Evolutionary conservation across 1,140 invertebrate species (phyloP).

Genomic region (Ceratina calcarata): DNA sequence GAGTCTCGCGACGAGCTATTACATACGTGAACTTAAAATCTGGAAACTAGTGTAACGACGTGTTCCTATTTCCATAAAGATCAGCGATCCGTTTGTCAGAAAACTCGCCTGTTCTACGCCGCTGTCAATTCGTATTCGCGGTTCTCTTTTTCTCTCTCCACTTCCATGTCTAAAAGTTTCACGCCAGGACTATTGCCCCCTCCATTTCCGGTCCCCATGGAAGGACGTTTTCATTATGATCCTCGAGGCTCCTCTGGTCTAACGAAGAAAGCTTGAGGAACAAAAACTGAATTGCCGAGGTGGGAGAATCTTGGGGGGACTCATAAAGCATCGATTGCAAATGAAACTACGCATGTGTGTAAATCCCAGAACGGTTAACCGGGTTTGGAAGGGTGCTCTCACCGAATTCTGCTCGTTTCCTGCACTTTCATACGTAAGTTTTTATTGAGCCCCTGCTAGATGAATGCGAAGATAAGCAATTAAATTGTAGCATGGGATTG

Average conservation of each 20-base stretch:
- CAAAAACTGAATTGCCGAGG: constrained; percentile 1
- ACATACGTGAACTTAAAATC: too few relatives aligned
- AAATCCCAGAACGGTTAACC: not conserved
- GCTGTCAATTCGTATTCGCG: not conserved
- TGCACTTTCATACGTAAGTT: too few relatives aligned
- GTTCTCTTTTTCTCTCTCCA: not conserved
- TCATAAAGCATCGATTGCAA: not conserved
- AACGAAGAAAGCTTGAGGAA: constrained; percentile 62
- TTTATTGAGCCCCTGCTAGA: too few relatives aligned
- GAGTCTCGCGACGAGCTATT: too few relatives aligned
- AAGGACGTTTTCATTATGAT: constrained; percentile 32
- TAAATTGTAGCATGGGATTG: too few relatives aligned
- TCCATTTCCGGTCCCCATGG: constrained; percentile 36
- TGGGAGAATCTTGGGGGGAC: not conserved
- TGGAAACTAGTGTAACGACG: too few relatives aligned
- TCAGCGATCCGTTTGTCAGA: too few relatives aligned
- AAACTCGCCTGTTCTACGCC: too few relatives aligned
- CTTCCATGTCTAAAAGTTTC: constrained; percentile 34
- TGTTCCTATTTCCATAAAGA: too few relatives aligned
- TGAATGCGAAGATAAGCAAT: too few relatives aligned
- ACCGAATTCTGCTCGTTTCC: not conserved
- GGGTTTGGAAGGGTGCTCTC: not conserved
- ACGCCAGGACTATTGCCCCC: constrained; percentile 42
- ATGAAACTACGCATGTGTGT: constrained; percentile 18
- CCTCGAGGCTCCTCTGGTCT: constrained; percentile 62